Evolutionary conservation across 1,140 invertebrate genomes (phyloP).

Genomic region (Manduca sexta): DNA sequence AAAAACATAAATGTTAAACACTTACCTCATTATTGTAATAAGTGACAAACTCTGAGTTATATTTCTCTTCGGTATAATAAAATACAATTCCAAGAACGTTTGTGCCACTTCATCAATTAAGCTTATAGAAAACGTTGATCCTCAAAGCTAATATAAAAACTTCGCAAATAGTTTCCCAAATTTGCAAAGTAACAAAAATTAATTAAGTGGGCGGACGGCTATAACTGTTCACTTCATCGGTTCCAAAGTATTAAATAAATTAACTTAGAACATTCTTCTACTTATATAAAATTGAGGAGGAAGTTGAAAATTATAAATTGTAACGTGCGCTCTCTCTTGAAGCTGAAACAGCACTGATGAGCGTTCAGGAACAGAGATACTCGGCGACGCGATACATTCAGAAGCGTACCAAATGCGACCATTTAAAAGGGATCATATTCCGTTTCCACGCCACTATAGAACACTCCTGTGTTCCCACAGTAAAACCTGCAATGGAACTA

Average conservation of each 20-base stretch:
- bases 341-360: conserved; percentile 50
- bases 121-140: not conserved
- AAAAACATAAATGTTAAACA: not conserved
- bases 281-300: not conserved
- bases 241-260: not conserved
- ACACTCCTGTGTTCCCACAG: not conserved
- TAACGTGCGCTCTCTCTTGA: conserved; percentile 30
- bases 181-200: not conserved
- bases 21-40: conserved; percentile 7
- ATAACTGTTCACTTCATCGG: not conserved
- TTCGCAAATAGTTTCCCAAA: conserved; percentile 1
- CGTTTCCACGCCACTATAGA: conserved; percentile 19
- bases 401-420: not conserved
- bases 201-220: not conserved
- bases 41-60: not conserved
- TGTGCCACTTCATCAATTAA: not conserved
- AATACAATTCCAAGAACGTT: not conserved
- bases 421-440: conserved; percentile 11
- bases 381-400: conserved; percentile 16
- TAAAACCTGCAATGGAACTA: not conserved
- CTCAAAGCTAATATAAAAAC: not conserved
- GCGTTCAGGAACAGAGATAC: conserved; percentile 21
- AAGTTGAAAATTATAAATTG: not conserved
- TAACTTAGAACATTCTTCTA: not conserved
- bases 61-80: not conserved